A percentile compares a stretch with the other conserved stretches of the same genome.
Evolutionary conservation across 1,140 invertebrate species (phyloP).

Genomic region (Drosophila seguyi): DNA sequence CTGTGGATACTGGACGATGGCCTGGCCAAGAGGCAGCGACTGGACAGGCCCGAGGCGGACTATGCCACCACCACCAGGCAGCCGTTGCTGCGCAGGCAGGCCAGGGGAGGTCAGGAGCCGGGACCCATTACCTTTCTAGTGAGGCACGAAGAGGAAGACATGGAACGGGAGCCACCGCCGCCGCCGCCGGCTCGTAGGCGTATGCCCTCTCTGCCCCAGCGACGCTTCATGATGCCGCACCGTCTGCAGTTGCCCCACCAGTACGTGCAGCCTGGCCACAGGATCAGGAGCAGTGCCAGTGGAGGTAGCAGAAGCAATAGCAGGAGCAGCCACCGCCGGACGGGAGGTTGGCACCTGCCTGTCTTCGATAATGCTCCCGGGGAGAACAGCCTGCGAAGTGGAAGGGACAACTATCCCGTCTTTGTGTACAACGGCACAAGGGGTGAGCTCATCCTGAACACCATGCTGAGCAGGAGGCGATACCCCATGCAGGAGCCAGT

Average conservation of each 20-base stretch:
- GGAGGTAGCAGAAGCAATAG: too few species aligned
- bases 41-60: conserved; percentile 24
- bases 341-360: conserved; percentile 55
- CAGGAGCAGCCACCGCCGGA: conserved; percentile 5
- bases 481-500: conserved; percentile 83
- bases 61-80: conserved; percentile 45
- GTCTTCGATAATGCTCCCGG: conserved; percentile 71
- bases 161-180: neutral
- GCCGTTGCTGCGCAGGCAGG: neutral
- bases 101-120: conserved; percentile 12
- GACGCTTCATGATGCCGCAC: conserved; percentile 32
- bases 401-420: conserved; percentile 44
- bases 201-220: conserved; percentile 13
- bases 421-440: conserved; percentile 74
- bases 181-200: neutral
- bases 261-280: conserved; percentile 15
- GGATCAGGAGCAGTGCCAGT: neutral
- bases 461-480: conserved; percentile 66
- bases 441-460: conserved; percentile 71
- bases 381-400: conserved; percentile 38
- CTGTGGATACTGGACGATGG: conserved; percentile 78
- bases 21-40: conserved; percentile 48
- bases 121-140: conserved; percentile 49
- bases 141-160: neutral
- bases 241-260: conserved; percentile 30